A percentile compares a stretch with the other conserved stretches of the same genome.
phyloP scores from a whole-genome alignment of 30 jellyfish, hydroid and myxozoan species.

The Morbakka virulenta region DNA sequence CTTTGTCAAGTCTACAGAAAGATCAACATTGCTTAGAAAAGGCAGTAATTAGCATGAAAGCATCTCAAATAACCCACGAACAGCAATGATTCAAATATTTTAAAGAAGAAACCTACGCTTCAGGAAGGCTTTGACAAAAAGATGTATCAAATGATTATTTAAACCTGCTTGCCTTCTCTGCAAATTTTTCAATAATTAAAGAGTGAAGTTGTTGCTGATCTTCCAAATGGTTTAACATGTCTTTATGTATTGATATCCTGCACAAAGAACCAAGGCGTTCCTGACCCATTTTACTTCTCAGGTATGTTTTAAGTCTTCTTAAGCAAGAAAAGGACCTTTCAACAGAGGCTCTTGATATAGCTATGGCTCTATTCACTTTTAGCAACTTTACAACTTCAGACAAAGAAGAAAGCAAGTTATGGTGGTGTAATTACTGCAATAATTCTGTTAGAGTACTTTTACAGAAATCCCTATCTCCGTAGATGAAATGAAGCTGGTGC shows the following conservation, averaged over 20 bases:
- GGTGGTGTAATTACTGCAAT: neutral
- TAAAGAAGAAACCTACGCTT: too few relatives aligned
- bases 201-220: too few relatives aligned
- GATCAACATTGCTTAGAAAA: too few relatives aligned
- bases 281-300: slow-evolving; percentile 44
- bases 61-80: too few relatives aligned
- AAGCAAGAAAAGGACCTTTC: slow-evolving; percentile 50
- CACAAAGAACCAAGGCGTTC: slow-evolving; percentile 48
- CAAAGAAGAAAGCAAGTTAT: neutral
- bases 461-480: slow-evolving; percentile 28
- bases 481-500: slow-evolving; percentile 6
- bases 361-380: neutral
- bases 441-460: neutral
- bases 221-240: too few relatives aligned
- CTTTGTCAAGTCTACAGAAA: too few relatives aligned
- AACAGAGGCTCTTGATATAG: slow-evolving; percentile 31
- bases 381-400: slow-evolving; percentile 15
- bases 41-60: too few relatives aligned
- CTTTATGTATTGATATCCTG: slow-evolving; percentile 16
- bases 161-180: slow-evolving; percentile 26
- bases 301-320: slow-evolving; percentile 45
- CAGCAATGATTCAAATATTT: too few relatives aligned
- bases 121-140: too few relatives aligned
- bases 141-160: neutral
- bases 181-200: slow-evolving; percentile 13